Conservation (phyloP, 30 jellyfish, hydroid and myxozoan species). For the Nemopilema nomurai region DNA sequence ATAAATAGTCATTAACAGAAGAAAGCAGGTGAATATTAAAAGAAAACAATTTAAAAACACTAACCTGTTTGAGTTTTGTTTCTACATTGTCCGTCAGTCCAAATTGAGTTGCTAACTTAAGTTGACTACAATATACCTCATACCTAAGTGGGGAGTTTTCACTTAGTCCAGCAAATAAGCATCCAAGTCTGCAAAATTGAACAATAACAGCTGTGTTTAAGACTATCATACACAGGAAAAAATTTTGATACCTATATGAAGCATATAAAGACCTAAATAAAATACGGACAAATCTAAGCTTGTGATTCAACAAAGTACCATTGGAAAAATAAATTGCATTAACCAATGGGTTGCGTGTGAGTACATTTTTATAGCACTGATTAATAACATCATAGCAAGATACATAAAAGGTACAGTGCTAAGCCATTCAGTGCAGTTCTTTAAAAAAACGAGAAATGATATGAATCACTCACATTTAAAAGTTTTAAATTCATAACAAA, state of each 20-base stretch:
- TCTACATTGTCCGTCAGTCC: constrained; percentile 80
- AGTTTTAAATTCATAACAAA: no score
- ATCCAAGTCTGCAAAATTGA: constrained; percentile 52
- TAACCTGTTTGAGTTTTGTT: constrained; percentile 75
- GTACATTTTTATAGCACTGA: constrained; percentile 12
- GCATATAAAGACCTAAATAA: no score
- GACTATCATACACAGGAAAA: no score
- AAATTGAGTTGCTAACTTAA: constrained; percentile 73
- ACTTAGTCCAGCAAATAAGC: constrained; percentile 75
- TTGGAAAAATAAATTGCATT: background rate
- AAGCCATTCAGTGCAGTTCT: constrained; percentile 26
- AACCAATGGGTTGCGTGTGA: constrained; percentile 31
- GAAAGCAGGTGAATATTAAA: background rate
- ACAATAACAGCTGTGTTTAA: background rate
- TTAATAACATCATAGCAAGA: background rate
- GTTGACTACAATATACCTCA: constrained; percentile 82
- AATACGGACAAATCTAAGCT: no score
- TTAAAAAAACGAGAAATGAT: background rate
- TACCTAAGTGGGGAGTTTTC: constrained; percentile 71
- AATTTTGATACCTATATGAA: no score
- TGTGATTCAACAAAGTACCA: constrained; percentile 36
- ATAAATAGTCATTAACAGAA: background rate
- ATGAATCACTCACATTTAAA: background rate
- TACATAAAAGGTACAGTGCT: background rate
- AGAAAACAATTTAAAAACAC: background rate